Base-by-base conservation (phyloP, 2,888 invertebrate genomes). In the Brachyptera risi region DNA sequence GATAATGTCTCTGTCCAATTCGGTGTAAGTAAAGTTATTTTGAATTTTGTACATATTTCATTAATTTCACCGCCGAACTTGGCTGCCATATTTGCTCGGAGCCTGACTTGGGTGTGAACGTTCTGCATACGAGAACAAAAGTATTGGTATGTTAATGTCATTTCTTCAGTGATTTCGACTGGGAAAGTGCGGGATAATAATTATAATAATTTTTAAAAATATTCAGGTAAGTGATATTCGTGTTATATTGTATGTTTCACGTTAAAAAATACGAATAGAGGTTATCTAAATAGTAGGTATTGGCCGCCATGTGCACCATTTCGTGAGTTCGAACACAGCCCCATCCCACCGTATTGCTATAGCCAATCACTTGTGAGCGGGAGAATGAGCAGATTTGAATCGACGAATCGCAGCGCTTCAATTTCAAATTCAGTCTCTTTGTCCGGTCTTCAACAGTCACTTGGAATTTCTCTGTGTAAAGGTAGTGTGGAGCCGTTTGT, bases 391-490 rank as follows among this genome's bases (percentile, higher is more conserved):
- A 83, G 83, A 80, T 69, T 63, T 2, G 0, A 3, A 21, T 11
- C 69, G 60, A 63, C 82, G 82, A 83, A 82, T 83, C 73, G 73
- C 61, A 72, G 69, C 66, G 49, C 63, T 65, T 65, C 76, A 76
- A 80, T 82, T 83, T 76, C 74, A 76, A 70, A 74, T 73, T 75
- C 73, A 73, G 73, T 73, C 74, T 74, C 83, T 83, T 82, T 78
- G 83, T 64, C 64, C 50, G 42, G 44, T 35, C 37, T 47, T 37
- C 37, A 54, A 54, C 54, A 54, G 54, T 54, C 54, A 23, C 21
- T 54, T 31, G 31, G 35, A 21, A 44, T 19, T n/a, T n/a, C n/a
- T n/a, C n/a, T n/a, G n/a, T 44, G 17, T 44, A 19, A 44, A 44
- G 19, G 19, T 11, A 19, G 15, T 44, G 44, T 44, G 44, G 37